Evolutionary conservation across 2,888 invertebrate species (phyloP), one percentile per base, ranked within the genome.

Genomic region (Agrochola lychnidis): DNA sequence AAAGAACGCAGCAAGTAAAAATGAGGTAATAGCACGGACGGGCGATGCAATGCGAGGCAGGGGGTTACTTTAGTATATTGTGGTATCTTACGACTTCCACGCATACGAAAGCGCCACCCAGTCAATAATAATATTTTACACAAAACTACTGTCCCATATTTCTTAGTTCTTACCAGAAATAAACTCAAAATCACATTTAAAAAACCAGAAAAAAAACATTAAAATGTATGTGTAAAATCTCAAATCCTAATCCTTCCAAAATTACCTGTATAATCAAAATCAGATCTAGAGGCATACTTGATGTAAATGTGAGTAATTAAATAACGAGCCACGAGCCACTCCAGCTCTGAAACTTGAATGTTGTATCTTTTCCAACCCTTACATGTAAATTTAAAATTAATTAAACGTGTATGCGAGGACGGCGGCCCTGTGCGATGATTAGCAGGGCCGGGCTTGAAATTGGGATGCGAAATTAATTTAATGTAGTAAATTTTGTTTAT

Each of bases 321-420:
- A 86, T 88, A 82, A 86, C 73, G 73, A 73, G 72, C 70, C 82
- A 86, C 73, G 73, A 72, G 72, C 70, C 82, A 69, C 72, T 78
- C 77, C 7, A 22, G 45, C 79, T 19, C 36, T 57, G 76, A 61
- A 84, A 77, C 80, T 81, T 81, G 66, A 84, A 87, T 89, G 87
- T 88, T 85, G 85, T 86, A 87, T 83, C 84, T 86, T 88, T 89
- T 88, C 84, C 82, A 81, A 82, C 84, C 87, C 79, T 87, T 76
- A 83, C 86, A 82, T 88, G 86, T 85, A 86, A 88, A 89, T 90
- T 88, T 84, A 84, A 89, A 90, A 90, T 91, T 91, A 92, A 92
- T 91, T 91, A 88, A 87, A 89, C 82, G 86, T 82, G 77, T 84
- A 79, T 78, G 82, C 79, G 81, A 85, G 90, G 84, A 86, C 84